A percentile compares a stretch with the other conserved stretches of the same genome.
phyloP scores from a whole-genome alignment of 92 coral and sea anemone genomes.

The Parazoanthus atlanticus region DNA sequence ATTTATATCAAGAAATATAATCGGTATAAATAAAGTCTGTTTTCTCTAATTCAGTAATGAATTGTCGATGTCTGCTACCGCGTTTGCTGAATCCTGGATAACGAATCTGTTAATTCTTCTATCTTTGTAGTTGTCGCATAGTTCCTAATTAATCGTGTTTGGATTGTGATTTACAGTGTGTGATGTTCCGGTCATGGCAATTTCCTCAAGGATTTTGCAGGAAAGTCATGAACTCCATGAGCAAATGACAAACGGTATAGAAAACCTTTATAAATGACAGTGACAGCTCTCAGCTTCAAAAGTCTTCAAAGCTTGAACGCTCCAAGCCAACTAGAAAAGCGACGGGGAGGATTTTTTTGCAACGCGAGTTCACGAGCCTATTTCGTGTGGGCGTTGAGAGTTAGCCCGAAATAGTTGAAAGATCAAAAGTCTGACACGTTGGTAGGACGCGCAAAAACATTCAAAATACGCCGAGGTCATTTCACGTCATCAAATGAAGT shows the following conservation, averaged over 20 bases:
- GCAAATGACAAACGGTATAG: neutral
- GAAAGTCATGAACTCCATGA: neutral
- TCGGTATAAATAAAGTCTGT: neutral
- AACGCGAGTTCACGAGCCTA: neutral
- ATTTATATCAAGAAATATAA: conserved; percentile 2
- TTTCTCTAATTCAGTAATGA: neutral
- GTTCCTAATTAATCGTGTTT: neutral
- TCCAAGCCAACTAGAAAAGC: neutral
- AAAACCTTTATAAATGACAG: neutral
- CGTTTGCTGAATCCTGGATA: neutral
- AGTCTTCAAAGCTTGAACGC: conserved; percentile 5
- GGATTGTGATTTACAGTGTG: neutral
- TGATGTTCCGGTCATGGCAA: neutral
- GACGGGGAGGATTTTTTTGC: neutral
- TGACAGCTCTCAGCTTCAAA: conserved; percentile 6
- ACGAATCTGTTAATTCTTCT: neutral
- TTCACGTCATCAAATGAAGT: neutral
- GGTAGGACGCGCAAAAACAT: neutral
- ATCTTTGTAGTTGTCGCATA: neutral
- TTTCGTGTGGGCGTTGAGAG: neutral
- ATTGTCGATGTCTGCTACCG: neutral
- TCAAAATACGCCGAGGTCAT: neutral
- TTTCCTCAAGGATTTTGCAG: neutral
- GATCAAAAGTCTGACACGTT: neutral
- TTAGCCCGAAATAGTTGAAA: neutral